These are phyloP conservation scores for Caenorhabditis becei DNA, from an alignment of 2,888 invertebrate species.

Conservation along the genomic window DNA sequence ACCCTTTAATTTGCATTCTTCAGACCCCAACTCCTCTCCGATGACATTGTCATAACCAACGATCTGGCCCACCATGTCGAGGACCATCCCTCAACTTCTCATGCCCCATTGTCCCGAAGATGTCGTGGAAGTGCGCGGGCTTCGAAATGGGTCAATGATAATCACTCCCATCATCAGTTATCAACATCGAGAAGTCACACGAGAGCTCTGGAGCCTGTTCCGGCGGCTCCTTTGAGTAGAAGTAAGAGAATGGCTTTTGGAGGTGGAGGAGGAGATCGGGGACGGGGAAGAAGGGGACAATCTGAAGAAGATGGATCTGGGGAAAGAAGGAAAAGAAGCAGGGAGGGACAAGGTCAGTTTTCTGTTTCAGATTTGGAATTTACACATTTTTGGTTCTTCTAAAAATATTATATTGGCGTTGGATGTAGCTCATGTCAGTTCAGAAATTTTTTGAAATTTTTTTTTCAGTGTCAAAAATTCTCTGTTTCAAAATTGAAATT, in stretches of 20 bases:
- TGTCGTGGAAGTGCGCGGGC: slow-evolving; percentile 53
- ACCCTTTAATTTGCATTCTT: slow-evolving; percentile 9
- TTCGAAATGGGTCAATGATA: slow-evolving; percentile 57
- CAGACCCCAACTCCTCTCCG: slow-evolving; percentile 58
- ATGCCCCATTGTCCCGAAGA: slow-evolving; percentile 1
- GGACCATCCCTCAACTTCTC: neutral
- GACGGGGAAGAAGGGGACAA: neutral
- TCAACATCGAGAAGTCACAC: no score
- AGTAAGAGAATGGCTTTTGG: slow-evolving; percentile 57
- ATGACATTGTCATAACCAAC: slow-evolving; percentile 55
- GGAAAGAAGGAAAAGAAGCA: neutral
- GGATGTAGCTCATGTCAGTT: no score
- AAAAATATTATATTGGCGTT: no score
- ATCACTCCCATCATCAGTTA: no score
- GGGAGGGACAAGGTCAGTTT: neutral
- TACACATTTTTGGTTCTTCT: no score
- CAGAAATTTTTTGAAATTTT: no score
- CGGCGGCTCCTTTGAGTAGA: slow-evolving; percentile 20
- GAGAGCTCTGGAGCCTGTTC: neutral
- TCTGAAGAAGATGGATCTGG: no score
- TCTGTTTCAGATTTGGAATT: no score
- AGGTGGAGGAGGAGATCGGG: neutral
- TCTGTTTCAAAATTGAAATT: no score
- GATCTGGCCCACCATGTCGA: slow-evolving; percentile 40
- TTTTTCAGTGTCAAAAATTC: no score